These are phyloP conservation scores for Hoplostethus atlanticus DNA, from an alignment of 2,797 vertebrate species.

Conservation along the genomic window DNA sequence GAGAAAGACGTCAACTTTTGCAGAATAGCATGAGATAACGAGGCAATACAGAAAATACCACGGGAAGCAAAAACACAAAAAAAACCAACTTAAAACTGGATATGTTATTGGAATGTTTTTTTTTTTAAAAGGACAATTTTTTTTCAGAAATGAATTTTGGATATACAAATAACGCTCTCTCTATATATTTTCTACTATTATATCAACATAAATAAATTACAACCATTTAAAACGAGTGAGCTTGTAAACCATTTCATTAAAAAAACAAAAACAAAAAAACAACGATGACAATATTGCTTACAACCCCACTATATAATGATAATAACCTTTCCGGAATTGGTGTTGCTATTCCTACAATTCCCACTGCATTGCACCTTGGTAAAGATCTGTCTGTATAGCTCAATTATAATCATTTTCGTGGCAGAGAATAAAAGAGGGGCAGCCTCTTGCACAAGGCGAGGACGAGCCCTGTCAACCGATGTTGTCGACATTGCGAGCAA, in stretches of 20 bases:
- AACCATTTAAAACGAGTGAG: no score
- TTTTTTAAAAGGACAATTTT: no score
- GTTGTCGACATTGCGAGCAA: constrained; percentile 92
- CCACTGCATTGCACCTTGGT: constrained; percentile 20
- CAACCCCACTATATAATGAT: not conserved
- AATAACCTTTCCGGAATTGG: not conserved
- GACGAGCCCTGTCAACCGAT: constrained; percentile 94
- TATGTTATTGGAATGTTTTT: not conserved
- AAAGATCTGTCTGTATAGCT: constrained; percentile 46
- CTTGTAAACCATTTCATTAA: no score
- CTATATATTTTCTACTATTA: no score
- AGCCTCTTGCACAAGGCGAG: constrained; percentile 90
- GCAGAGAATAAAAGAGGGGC: constrained; percentile 81
- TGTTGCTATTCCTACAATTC: constrained; percentile 28
- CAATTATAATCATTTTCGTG: constrained; percentile 47
- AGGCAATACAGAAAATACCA: not conserved
- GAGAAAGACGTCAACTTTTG: no score
- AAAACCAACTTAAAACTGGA: not conserved
- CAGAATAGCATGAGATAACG: not conserved
- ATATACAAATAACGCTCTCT: no score
- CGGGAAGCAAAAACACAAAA: no score
- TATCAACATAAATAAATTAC: no score
- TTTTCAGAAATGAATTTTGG: no score
- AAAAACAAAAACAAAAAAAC: no score
- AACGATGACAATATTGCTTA: not conserved